phyloP scores from a whole-genome alignment of 1,140 invertebrate species.

The Sycophaga agraensis region DNA sequence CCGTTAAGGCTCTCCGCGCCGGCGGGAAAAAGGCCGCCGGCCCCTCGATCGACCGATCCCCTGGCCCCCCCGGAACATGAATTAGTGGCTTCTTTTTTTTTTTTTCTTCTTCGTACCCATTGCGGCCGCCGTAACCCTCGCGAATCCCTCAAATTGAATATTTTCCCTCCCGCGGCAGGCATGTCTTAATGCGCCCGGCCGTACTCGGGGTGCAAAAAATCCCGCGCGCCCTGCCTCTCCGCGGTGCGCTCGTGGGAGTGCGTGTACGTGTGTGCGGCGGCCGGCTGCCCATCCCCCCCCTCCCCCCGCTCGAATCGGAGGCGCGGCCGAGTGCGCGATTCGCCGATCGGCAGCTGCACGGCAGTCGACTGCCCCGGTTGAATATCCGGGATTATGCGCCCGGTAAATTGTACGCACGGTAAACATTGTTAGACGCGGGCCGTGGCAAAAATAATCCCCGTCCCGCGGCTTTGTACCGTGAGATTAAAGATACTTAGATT shows the following conservation, averaged over 20 bases:
- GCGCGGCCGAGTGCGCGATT: too few species aligned
- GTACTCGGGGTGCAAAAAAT: too few species aligned
- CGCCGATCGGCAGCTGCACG: too few species aligned
- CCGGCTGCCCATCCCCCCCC: too few species aligned
- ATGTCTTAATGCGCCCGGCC: background rate
- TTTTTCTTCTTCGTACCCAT: background rate
- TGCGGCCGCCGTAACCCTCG: background rate
- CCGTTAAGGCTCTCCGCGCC: conserved; percentile 3
- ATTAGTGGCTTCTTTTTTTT: conserved; percentile 22
- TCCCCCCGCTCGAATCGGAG: too few species aligned
- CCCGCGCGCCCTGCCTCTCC: background rate
- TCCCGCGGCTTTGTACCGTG: background rate
- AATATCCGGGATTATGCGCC: conserved; percentile 20
- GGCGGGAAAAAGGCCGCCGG: background rate
- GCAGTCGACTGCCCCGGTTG: background rate
- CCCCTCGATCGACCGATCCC: conserved; percentile 9
- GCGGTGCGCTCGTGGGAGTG: too few species aligned
- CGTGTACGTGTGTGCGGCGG: too few species aligned
- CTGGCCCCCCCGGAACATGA: background rate
- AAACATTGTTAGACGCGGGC: background rate
- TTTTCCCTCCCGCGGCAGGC: background rate
- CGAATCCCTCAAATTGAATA: conserved; percentile 14
- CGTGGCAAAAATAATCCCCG: too few species aligned
- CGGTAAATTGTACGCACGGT: conserved; percentile 2
- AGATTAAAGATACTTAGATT: background rate